Evolutionary conservation across 1,140 invertebrate species (phyloP).

Genomic region (Ceratina calcarata): DNA sequence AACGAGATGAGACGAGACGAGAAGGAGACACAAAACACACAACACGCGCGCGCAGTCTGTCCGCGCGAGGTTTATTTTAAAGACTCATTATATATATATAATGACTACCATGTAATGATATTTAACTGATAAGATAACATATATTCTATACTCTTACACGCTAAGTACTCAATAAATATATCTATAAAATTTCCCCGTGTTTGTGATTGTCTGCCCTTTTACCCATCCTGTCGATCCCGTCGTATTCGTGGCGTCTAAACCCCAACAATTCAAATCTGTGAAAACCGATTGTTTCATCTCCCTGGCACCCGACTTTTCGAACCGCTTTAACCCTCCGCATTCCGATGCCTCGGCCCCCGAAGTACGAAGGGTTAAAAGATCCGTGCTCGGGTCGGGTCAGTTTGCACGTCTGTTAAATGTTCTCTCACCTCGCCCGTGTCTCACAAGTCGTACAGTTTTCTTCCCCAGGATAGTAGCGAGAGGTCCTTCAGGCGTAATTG

Average conservation of each 20-base stretch:
- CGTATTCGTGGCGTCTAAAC: constrained; percentile 68
- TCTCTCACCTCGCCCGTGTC: constrained; percentile 16
- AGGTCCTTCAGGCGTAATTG: constrained; percentile 43
- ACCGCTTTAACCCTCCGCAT: too few relatives aligned
- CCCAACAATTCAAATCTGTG: constrained; percentile 32
- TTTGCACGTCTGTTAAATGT: constrained; percentile 44
- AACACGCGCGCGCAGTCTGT: constrained; percentile 34
- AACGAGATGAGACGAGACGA: constrained; percentile 25
- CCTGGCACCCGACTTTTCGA: background rate
- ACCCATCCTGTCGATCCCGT: constrained; percentile 70
- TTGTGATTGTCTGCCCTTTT: constrained; percentile 77
- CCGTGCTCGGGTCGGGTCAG: constrained; percentile 5
- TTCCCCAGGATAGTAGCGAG: constrained; percentile 30
- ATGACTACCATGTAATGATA: constrained; percentile 77
- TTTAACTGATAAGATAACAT: constrained; percentile 76
- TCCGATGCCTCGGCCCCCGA: background rate
- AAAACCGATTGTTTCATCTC: constrained; percentile 12
- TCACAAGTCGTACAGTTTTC: constrained; percentile 8
- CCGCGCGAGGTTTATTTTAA: constrained; percentile 76
- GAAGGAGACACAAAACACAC: constrained; percentile 56
- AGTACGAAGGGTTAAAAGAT: too few relatives aligned
- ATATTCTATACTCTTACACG: constrained; percentile 80
- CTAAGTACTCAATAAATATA: constrained; percentile 81
- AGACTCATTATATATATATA: constrained; percentile 64
- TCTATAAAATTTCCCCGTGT: constrained; percentile 79